Evolutionary conservation across 2,888 invertebrate genomes (phyloP).

Genomic region (Nomada fucata): DNA sequence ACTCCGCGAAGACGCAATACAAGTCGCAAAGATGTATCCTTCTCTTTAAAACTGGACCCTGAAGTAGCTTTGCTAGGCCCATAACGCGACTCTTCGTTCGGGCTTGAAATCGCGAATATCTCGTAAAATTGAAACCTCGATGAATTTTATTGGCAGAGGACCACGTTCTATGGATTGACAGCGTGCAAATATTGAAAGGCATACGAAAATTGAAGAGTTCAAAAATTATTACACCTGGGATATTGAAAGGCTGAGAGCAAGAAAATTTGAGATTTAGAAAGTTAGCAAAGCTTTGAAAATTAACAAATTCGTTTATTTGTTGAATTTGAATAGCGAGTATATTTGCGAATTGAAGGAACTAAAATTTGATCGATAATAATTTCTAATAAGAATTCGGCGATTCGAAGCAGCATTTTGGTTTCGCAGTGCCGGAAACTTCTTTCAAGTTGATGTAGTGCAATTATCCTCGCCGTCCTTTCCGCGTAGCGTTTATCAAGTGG

Average conservation of each 20-base stretch:
- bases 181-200: too few species aligned
- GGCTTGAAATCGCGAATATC: slow-evolving; percentile 4
- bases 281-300: too few species aligned
- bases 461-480: slow-evolving; percentile 61
- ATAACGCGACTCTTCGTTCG: slow-evolving; percentile 7
- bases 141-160: slow-evolving; percentile 8
- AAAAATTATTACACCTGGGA: too few species aligned
- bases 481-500: slow-evolving; percentile 73
- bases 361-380: background rate
- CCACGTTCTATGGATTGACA: too few species aligned
- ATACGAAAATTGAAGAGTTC: background rate
- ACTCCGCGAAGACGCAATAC: slow-evolving; percentile 35
- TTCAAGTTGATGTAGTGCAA: slow-evolving; percentile 59
- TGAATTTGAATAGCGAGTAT: background rate
- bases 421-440: slow-evolving; percentile 59
- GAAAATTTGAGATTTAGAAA: too few species aligned
- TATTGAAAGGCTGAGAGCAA: too few species aligned
- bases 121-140: slow-evolving; percentile 23
- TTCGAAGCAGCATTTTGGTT: slow-evolving; percentile 2
- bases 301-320: too few species aligned
- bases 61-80: slow-evolving; percentile 21
- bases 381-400: background rate
- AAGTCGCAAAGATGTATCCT: slow-evolving; percentile 35
- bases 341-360: background rate
- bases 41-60: slow-evolving; percentile 54